These are phyloP conservation scores for Ciconia maguari DNA, from an alignment of 2,113 vertebrate species.

Conservation along the genomic window DNA sequence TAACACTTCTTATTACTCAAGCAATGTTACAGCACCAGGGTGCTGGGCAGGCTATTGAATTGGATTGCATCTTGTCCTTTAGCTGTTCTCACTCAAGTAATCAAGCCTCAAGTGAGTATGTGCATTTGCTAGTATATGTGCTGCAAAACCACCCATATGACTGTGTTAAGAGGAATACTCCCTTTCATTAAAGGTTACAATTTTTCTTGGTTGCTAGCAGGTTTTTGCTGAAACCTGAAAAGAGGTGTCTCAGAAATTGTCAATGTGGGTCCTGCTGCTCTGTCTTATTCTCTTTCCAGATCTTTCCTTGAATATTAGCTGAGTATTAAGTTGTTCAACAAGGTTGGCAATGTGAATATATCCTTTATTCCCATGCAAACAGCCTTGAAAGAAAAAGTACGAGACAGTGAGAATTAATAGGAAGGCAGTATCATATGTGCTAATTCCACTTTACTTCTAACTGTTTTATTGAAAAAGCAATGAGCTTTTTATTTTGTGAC, in stretches of 20 bases:
- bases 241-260: background rate
- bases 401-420: background rate
- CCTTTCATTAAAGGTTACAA: background rate
- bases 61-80: background rate
- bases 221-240: constrained; percentile 31
- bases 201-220: background rate
- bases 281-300: background rate
- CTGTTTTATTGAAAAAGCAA: background rate
- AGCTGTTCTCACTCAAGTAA: background rate
- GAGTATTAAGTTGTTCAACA: background rate
- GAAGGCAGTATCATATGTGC: background rate
- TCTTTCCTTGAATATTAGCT: background rate
- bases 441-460: background rate
- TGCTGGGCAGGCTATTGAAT: background rate
- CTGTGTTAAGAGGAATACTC: background rate
- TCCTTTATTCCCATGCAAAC: background rate
- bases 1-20: background rate
- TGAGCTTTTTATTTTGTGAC: background rate
- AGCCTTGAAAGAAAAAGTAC: background rate
- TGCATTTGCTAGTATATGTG: background rate
- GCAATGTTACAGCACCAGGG: background rate
- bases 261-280: background rate
- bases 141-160: background rate
- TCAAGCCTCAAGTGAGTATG: background rate
- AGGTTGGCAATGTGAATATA: background rate